Evolutionary conservation across 2,797 vertebrate genomes (phyloP).

Genomic region (Limosa lapponica): DNA sequence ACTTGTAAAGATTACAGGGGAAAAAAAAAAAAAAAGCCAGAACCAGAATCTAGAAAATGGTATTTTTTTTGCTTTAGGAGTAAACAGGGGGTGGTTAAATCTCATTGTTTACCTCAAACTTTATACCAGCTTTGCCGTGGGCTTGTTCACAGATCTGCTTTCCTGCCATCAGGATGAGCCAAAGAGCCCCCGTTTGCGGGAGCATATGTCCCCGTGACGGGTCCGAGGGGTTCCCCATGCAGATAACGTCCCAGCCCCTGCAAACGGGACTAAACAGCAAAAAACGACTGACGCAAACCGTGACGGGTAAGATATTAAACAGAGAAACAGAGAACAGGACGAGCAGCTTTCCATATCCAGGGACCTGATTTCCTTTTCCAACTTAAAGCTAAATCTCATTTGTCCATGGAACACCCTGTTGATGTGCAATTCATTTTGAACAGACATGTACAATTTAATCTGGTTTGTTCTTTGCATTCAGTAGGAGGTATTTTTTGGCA

Average conservation of each 20-base stretch:
- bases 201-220: neutral
- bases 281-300: neutral
- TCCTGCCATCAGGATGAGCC: neutral
- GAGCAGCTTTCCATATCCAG: neutral
- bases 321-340: neutral
- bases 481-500: neutral
- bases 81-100: conserved; percentile 83
- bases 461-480: conserved; percentile 13
- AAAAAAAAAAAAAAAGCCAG: neutral
- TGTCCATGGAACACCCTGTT: neutral
- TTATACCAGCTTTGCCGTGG: conserved; percentile 77
- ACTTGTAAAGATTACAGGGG: conserved; percentile 74
- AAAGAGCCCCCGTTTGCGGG: neutral
- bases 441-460: neutral
- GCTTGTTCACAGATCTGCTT: conserved; percentile 58
- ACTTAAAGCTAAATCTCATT: neutral
- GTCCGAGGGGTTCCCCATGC: conserved; percentile 12
- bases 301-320: neutral
- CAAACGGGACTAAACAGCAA: neutral
- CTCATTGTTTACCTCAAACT: conserved; percentile 82
- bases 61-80: conserved; percentile 80
- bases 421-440: neutral
- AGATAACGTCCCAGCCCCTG: neutral
- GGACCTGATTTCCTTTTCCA: neutral
- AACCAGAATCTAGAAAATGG: conserved; percentile 77